Percentiles rank a stretch among this genome's conserved stretches.
Evolutionary conservation across 1,140 invertebrate genomes (phyloP).

Genomic region (Drosophila lini): DNA sequence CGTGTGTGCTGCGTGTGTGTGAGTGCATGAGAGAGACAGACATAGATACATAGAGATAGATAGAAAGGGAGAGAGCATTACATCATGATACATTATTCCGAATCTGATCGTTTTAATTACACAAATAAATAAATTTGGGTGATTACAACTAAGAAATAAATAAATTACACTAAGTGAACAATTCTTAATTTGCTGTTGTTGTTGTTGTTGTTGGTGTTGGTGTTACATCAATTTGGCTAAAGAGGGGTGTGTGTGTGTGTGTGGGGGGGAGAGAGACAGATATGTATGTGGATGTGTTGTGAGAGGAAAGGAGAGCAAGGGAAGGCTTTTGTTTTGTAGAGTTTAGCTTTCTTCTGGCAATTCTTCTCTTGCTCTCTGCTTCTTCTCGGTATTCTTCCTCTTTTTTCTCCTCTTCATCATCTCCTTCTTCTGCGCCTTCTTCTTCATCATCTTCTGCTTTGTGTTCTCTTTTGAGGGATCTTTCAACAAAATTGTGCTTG

Average conservation of each 20-base stretch:
- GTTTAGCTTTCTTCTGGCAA: background rate
- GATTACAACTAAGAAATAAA: conserved; percentile 75
- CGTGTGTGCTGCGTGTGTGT: conserved; percentile 24
- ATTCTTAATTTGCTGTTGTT: conserved; percentile 50
- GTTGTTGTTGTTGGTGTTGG: conserved; percentile 19
- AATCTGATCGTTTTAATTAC: conserved; percentile 47
- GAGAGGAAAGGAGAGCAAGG: conserved; percentile 35
- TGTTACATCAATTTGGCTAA: conserved; percentile 69
- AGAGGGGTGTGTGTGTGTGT: conserved; percentile 23
- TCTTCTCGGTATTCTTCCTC: conserved; percentile 19
- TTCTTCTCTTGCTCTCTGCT: conserved; percentile 32
- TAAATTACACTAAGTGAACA: conserved; percentile 81
- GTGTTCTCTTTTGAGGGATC: conserved; percentile 32
- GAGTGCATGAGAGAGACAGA: conserved; percentile 56
- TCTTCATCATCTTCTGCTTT: conserved; percentile 34
- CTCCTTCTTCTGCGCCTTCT: conserved; percentile 28
- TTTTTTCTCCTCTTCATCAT: conserved; percentile 16
- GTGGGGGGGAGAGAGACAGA: conserved; percentile 24
- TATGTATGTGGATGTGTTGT: conserved; percentile 15
- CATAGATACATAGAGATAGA: conserved; percentile 37
- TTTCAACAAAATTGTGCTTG: conserved; percentile 72
- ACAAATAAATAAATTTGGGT: conserved; percentile 38
- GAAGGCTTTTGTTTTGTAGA: conserved; percentile 10
- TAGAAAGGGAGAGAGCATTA: conserved; percentile 32
- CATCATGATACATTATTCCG: conserved; percentile 47